Base-by-base conservation (phyloP, 2,113 vertebrate genomes). In the Corvus hawaiiensis region DNA sequence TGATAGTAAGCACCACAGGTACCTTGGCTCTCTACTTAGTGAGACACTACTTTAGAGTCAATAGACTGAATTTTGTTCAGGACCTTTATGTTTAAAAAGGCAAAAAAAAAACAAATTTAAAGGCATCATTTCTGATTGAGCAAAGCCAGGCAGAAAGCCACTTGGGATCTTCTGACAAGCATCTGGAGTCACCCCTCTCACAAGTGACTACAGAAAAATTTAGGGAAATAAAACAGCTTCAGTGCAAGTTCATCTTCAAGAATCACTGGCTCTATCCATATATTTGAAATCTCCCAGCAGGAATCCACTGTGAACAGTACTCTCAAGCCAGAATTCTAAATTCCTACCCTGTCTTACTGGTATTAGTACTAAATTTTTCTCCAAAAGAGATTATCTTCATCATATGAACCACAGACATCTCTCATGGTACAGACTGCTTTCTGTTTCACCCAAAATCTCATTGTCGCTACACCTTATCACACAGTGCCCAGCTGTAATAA, bases 1-100 rank as follows among this genome's bases (percentile, higher is more conserved):
- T 18, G 22, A 30, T 16, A 52, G 26, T 19, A 26, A 35, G 43
- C 10, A 71, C 18, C 68, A 30, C 0, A 0, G 30, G 54, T 63
- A 66, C 13, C 15, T 26, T 52, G 33, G 5, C 27, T 75, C 4
- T 0, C 7, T 68, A 6, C 33, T 59, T 63, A 61, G 27, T 33
- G 30, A 92, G 56, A 48, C 13, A 23, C 3, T 51, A 7, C 10
- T 56, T 82, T 37, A 59, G 67, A 90, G 27, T 46, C 16, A 54
- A 27, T 12, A 64, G 44, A 48, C 37, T n/a, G 39, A 84, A 66
- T 33, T 67, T 87, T 24, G 16, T 64, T 78, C 49, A 52, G n/a
- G 10, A 81, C 6, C 27, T 48, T 10, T 35, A 27, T 13, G 5
- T 35, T 81, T 73, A 1, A 64, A 72, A 82, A 48, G 32, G 0